These are phyloP conservation scores for Idaea straminata DNA, from an alignment of 2,888 invertebrate genomes.

Conservation along the genomic window DNA sequence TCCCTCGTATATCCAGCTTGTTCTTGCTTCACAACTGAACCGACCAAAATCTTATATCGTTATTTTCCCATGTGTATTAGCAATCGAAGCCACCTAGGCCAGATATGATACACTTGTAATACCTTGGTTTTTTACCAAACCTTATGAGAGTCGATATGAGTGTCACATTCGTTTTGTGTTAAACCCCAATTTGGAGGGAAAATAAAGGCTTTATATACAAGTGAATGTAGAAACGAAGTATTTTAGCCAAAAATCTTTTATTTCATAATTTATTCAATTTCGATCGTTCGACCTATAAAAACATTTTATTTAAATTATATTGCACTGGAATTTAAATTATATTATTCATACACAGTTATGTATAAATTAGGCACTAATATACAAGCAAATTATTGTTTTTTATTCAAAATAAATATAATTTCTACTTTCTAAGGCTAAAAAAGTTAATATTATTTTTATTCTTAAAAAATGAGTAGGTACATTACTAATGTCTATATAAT, in stretches of 20 bases:
- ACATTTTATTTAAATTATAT: neutral
- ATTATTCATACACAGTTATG: neutral
- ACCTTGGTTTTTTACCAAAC: too few species aligned
- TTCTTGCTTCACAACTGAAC: too few species aligned
- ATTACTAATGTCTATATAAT: neutral
- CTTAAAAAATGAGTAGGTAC: neutral
- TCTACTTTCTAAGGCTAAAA: neutral
- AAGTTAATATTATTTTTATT: neutral
- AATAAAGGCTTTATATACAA: too few species aligned
- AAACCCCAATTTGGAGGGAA: too few species aligned
- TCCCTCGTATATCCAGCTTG: too few species aligned
- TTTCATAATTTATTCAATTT: neutral
- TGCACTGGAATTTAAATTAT: neutral
- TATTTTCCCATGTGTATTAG: too few species aligned
- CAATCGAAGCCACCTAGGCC: too few species aligned
- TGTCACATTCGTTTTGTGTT: too few species aligned
- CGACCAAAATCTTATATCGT: too few species aligned
- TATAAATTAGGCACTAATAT: neutral
- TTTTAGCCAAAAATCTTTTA: neutral
- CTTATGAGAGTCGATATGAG: too few species aligned
- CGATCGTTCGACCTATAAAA: neutral
- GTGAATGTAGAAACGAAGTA: too few species aligned
- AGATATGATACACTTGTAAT: too few species aligned
- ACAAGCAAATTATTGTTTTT: constrained; percentile 1
- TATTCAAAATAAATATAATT: neutral